Conservation (phyloP, 2,113 vertebrate genomes). For the Nannospalax galili region DNA sequence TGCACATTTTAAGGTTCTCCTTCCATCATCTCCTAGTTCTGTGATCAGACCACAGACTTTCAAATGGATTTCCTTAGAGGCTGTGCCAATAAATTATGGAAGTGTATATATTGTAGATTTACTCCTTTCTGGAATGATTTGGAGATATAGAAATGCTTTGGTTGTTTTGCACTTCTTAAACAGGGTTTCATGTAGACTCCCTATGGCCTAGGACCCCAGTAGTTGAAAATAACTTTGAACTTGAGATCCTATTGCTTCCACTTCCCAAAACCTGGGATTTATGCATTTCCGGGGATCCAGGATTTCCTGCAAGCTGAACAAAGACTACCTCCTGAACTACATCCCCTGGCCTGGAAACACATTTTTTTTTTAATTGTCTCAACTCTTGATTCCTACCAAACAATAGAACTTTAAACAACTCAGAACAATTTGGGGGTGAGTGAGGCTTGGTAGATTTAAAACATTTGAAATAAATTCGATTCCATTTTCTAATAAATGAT, state of each 20-base stretch:
- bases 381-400: background rate
- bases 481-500: background rate
- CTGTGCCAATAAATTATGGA: background rate
- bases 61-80: background rate
- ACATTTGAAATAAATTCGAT: background rate
- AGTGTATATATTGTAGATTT: background rate
- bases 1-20: background rate
- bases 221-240: no score
- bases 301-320: no score
- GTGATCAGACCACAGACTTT: background rate
- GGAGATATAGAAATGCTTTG: background rate
- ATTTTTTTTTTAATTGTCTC: background rate
- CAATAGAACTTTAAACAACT: background rate
- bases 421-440: no score
- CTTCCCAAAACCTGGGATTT: no score
- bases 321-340: no score
- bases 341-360: no score
- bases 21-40: background rate
- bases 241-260: no score
- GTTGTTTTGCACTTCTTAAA: no score
- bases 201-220: no score
- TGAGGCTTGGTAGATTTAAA: slow-evolving; percentile 12
- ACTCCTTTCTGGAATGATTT: background rate
- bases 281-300: no score
- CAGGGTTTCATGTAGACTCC: no score